Percentiles rank a stretch among this genome's conserved stretches.
Conservation (phyloP, 2,113 vertebrate genomes). For the Tylochromis polylepis region DNA sequence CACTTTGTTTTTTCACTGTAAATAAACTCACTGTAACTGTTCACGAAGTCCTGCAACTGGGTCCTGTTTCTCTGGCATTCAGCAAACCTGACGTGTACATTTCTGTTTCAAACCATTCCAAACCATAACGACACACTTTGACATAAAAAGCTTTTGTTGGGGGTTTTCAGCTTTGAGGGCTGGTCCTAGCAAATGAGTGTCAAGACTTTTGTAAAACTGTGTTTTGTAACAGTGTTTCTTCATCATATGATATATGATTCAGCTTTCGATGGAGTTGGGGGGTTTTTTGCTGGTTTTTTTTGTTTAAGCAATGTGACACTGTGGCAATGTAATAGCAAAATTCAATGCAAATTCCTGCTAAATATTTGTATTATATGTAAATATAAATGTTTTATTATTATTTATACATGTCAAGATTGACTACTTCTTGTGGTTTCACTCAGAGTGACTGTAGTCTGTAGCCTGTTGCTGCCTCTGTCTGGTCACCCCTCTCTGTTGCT, state of each 20-base stretch:
- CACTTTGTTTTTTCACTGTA: not conserved
- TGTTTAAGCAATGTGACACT: not conserved
- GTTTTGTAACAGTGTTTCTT: not conserved
- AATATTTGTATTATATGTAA: not conserved
- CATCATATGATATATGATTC: not conserved
- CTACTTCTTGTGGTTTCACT: not conserved
- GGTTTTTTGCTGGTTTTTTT: not conserved
- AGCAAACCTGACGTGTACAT: not conserved
- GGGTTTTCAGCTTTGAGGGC: not conserved
- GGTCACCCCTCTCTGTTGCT: not conserved
- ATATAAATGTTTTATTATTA: not conserved
- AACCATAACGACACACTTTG: not conserved
- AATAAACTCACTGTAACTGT: not conserved
- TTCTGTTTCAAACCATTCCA: not conserved
- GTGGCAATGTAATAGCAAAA: not conserved
- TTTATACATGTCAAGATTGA: not conserved
- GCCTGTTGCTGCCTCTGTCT: slow-evolving; percentile 1
- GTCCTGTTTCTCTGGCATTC: not conserved
- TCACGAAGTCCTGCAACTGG: not conserved
- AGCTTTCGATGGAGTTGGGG: not conserved
- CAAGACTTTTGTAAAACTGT: not conserved
- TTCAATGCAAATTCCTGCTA: not conserved
- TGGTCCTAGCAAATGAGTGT: not conserved
- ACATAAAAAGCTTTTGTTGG: not conserved
- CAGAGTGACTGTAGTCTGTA: not conserved